Conservation (phyloP, 2,113 vertebrate genomes). For the Percopsis transmontana region DNA sequence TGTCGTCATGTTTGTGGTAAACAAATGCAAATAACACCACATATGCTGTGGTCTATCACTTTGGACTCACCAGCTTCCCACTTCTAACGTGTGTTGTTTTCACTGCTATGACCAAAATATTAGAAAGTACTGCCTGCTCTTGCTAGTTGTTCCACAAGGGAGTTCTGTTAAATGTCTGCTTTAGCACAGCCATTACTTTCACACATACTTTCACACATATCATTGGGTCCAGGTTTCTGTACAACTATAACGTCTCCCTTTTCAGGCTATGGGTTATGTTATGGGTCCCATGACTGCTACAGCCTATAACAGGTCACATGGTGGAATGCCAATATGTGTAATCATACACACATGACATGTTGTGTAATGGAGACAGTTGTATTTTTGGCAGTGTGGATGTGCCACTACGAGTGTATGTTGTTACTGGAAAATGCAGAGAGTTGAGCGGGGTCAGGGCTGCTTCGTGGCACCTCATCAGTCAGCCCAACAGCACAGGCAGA, state of each 20-base stretch:
- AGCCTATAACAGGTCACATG: conserved; percentile 46
- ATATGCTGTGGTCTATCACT: conserved; percentile 4
- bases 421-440: conserved; percentile 64
- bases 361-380: conserved; percentile 65
- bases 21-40: conserved; percentile 41
- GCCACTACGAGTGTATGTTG: conserved; percentile 55
- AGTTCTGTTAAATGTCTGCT: conserved; percentile 34
- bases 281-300: conserved; percentile 45
- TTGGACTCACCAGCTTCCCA: conserved; percentile 31
- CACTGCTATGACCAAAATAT: conserved; percentile 19
- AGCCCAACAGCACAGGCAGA: conserved; percentile 57
- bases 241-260: conserved; percentile 66
- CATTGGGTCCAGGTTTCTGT: conserved; percentile 50
- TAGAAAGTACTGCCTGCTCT: conserved; percentile 22
- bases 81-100: conserved; percentile 17
- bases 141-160: conserved; percentile 31
- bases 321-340: conserved; percentile 46
- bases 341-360: conserved; percentile 29
- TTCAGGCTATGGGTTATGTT: conserved; percentile 55
- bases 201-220: conserved; percentile 45
- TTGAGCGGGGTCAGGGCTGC: conserved; percentile 61
- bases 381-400: conserved; percentile 49
- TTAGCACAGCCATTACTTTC: conserved; percentile 50
- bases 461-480: conserved; percentile 76
- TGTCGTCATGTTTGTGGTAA: conserved; percentile 52